phyloP scores from a whole-genome alignment of 2,113 vertebrate genomes.

The Pygoscelis adeliae region DNA sequence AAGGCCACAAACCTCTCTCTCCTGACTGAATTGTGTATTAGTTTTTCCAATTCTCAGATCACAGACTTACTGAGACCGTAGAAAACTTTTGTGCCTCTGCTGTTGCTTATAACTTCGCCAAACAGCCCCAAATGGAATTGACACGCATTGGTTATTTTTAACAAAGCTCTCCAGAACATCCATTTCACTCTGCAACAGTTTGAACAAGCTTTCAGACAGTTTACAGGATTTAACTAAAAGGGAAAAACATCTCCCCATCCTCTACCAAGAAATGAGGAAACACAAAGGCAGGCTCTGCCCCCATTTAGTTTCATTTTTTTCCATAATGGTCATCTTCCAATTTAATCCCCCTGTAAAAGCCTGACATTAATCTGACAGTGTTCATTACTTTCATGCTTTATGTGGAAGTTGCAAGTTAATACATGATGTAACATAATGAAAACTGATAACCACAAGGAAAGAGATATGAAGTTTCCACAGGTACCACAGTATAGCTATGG shows the following conservation, averaged over 20 bases:
- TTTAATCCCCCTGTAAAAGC: neutral
- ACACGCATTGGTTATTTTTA: neutral
- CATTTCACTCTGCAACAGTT: neutral
- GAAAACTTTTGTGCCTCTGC: neutral
- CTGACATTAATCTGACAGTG: neutral
- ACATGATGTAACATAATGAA: neutral
- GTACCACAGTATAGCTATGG: neutral
- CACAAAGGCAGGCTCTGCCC: neutral
- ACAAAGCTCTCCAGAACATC: neutral
- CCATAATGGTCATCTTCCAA: neutral
- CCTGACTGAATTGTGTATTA: neutral
- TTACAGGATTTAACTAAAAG: neutral
- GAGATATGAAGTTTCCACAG: neutral
- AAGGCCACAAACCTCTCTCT: neutral
- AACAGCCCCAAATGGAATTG: neutral
- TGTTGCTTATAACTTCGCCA: neutral
- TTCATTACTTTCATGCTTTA: neutral
- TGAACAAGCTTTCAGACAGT: neutral
- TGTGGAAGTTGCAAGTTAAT: neutral
- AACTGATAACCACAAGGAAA: neutral
- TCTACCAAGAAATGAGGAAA: neutral
- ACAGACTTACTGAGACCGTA: neutral
- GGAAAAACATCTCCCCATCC: neutral
- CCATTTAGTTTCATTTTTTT: neutral
- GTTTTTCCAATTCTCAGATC: neutral